Evolutionary conservation across 2,113 vertebrate species (phyloP).

Genomic region (Tetraodon nigroviridis): DNA sequence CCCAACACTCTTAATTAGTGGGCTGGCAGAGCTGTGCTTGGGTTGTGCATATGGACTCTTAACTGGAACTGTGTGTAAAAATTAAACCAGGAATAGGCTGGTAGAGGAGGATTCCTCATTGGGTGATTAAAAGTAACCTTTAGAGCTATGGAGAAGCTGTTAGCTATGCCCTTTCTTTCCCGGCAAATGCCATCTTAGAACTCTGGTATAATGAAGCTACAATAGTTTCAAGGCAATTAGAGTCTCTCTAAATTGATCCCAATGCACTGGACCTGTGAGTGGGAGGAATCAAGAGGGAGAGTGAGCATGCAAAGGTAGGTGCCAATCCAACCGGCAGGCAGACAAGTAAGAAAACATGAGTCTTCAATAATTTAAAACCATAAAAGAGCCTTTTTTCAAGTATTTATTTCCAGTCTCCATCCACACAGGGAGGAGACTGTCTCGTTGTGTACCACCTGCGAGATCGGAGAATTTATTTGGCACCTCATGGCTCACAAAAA

Average conservation of each 20-base stretch:
- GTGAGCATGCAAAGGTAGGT: conserved; percentile 28
- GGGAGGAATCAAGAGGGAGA: conserved; percentile 28
- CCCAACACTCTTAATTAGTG: conserved; percentile 58
- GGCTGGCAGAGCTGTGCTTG: not conserved
- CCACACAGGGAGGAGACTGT: too few species aligned
- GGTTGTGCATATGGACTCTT: conserved; percentile 20
- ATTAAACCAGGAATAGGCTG: conserved; percentile 38
- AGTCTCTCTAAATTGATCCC: conserved; percentile 73
- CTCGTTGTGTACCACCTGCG: too few species aligned
- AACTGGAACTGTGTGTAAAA: conserved; percentile 41
- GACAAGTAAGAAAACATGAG: conserved; percentile 9
- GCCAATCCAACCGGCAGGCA: conserved; percentile 38
- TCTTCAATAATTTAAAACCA: conserved; percentile 28
- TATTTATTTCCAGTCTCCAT: too few species aligned
- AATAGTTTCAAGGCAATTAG: conserved; percentile 78
- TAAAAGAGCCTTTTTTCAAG: not conserved
- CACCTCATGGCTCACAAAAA: too few species aligned
- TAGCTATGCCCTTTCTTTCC: conserved; percentile 78
- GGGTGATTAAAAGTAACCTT: conserved; percentile 83
- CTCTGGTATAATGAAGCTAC: conserved; percentile 76
- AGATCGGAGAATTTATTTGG: too few species aligned
- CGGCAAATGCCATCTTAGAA: conserved; percentile 75
- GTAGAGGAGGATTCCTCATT: conserved; percentile 63
- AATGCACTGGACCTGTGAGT: conserved; percentile 60
- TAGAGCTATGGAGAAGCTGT: conserved; percentile 73